Evolutionary conservation across 2,888 invertebrate species (phyloP).

Genomic region (Bibio marci): DNA sequence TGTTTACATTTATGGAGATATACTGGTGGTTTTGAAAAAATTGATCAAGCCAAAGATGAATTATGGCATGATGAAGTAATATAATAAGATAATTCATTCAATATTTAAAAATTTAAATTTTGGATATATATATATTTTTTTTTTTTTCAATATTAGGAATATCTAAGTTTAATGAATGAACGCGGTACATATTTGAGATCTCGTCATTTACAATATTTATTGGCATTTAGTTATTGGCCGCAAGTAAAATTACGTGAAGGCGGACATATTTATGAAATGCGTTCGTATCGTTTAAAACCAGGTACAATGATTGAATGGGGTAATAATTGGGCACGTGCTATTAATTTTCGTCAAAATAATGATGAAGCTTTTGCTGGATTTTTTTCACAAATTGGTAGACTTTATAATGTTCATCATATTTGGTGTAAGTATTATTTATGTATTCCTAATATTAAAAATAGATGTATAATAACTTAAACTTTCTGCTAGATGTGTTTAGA

Average conservation of each 20-base stretch:
- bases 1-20: constrained; percentile 92
- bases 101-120: background rate
- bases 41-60: constrained; percentile 58
- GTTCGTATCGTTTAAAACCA: constrained; percentile 81
- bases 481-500: too few species aligned
- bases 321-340: constrained; percentile 95
- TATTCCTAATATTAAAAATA: constrained; percentile 1
- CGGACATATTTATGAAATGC: constrained; percentile 84
- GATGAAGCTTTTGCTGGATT: constrained; percentile 95
- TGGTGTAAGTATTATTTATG: constrained; percentile 69
- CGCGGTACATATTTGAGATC: constrained; percentile 65
- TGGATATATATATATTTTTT: background rate
- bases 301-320: constrained; percentile 99
- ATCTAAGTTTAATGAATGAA: constrained; percentile 52
- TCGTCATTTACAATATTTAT: constrained; percentile 78
- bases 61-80: constrained; percentile 49
- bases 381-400: constrained; percentile 91
- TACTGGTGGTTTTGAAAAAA: constrained; percentile 77
- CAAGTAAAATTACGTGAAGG: constrained; percentile 51
- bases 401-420: constrained; percentile 96
- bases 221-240: constrained; percentile 98
- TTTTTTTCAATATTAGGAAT: constrained; percentile 37
- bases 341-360: constrained; percentile 74
- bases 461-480: constrained; percentile 2
- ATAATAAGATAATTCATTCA: background rate